phyloP scores from a whole-genome alignment of 2,888 invertebrate species.

The Ctena decussata region DNA sequence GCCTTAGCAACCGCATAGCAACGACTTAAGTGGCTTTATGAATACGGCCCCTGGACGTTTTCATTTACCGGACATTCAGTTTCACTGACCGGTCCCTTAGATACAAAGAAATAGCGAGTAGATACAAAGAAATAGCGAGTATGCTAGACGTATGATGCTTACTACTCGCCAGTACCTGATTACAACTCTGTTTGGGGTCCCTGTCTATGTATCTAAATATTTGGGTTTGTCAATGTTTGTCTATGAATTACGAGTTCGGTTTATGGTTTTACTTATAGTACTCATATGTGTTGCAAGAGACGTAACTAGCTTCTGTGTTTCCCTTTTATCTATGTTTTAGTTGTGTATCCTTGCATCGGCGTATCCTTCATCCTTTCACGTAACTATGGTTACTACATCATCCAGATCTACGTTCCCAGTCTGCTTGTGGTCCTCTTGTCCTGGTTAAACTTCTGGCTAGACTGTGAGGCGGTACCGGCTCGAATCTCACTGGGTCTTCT shows the following conservation, averaged over 20 bases:
- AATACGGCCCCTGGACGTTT: no score
- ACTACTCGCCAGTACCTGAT: no score
- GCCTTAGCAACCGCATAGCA: no score
- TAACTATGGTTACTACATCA: constrained; percentile 61
- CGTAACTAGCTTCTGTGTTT: background rate
- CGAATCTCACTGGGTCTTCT: constrained; percentile 72
- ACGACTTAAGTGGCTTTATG: no score
- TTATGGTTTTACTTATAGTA: background rate
- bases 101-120: no score
- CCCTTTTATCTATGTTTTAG: constrained; percentile 36
- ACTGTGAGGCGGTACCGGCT: constrained; percentile 71
- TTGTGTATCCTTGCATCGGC: constrained; percentile 63
- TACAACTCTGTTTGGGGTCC: no score
- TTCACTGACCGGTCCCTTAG: no score
- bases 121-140: no score
- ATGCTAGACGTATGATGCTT: no score
- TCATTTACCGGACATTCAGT: no score
- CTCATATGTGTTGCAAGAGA: no score
- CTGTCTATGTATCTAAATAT: no score
- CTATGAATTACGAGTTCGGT: background rate
- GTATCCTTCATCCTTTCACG: constrained; percentile 50
- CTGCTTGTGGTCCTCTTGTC: constrained; percentile 68
- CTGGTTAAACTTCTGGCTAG: constrained; percentile 74
- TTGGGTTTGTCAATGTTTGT: background rate
- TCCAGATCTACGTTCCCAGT: constrained; percentile 67